phyloP scores from a whole-genome alignment of 2,113 vertebrate genomes.

The Arenaria interpres region DNA sequence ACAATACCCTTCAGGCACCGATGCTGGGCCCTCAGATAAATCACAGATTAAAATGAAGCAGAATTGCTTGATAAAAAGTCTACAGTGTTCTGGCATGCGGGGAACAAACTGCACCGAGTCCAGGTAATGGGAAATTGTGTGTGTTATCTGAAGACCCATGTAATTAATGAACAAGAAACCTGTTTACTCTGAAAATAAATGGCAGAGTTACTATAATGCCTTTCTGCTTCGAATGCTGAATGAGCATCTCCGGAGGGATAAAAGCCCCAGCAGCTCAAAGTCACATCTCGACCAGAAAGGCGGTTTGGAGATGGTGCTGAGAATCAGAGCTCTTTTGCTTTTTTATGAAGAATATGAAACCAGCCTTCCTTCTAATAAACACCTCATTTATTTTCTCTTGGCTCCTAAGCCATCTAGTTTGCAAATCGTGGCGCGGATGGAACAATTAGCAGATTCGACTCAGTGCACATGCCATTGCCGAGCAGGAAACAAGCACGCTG shows the following conservation, averaged over 20 bases:
- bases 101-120: conserved; percentile 4
- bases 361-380: conserved; percentile 56
- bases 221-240: conserved; percentile 35
- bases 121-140: conserved; percentile 37
- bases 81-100: background rate
- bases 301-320: background rate
- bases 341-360: conserved; percentile 38
- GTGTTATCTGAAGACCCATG: conserved; percentile 38
- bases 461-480: conserved; percentile 61
- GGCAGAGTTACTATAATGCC: conserved; percentile 13
- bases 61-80: conserved; percentile 39
- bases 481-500: conserved; percentile 56
- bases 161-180: conserved; percentile 64
- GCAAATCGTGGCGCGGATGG: conserved; percentile 64
- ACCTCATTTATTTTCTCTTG: conserved; percentile 75
- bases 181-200: conserved; percentile 58
- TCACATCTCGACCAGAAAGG: background rate
- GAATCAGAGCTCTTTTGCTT: background rate
- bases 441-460: conserved; percentile 76
- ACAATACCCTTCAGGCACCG: conserved; percentile 52
- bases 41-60: conserved; percentile 38
- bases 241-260: background rate
- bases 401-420: conserved; percentile 66
- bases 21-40: conserved; percentile 39
- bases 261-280: conserved; percentile 17